Evolutionary conservation across 2,797 vertebrate species (phyloP).

Genomic region (Phataginus tricuspis): DNA sequence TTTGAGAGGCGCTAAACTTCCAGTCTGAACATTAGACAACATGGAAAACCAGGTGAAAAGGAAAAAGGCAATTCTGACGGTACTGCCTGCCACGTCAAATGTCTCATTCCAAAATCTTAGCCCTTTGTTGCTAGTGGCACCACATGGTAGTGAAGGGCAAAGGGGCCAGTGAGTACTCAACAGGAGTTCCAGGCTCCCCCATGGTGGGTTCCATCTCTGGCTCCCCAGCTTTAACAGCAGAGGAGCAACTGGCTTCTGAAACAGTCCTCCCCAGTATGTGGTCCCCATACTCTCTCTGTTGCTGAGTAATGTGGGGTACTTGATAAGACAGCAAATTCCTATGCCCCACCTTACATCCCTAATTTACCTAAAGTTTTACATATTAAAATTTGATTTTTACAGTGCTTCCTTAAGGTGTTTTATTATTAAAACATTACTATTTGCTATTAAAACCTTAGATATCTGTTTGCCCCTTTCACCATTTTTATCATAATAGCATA

Average conservation of each 20-base stretch:
- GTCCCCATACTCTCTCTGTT: too few relatives aligned
- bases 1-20: not conserved
- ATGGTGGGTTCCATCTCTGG: not conserved
- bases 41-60: not conserved
- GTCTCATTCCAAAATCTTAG: not conserved
- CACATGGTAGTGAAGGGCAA: not conserved
- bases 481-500: conserved; percentile 12
- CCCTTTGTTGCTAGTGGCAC: not conserved
- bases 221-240: not conserved
- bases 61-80: not conserved
- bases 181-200: too few relatives aligned
- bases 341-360: not conserved
- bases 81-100: not conserved
- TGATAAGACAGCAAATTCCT: not conserved
- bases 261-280: not conserved
- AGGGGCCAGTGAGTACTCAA: not conserved
- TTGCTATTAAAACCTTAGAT: not conserved
- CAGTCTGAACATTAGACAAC: not conserved
- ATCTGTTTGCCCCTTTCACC: not conserved
- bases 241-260: not conserved
- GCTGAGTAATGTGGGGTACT: not conserved
- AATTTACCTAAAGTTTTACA: not conserved
- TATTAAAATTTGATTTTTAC: not conserved
- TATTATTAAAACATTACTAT: too few relatives aligned
- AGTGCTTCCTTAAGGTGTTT: not conserved